A percentile compares a stretch with the other conserved stretches of the same genome.
phyloP scores from a whole-genome alignment of 37 sponge, comb jelly and placozoan species.

The Crambe crambe region DNA sequence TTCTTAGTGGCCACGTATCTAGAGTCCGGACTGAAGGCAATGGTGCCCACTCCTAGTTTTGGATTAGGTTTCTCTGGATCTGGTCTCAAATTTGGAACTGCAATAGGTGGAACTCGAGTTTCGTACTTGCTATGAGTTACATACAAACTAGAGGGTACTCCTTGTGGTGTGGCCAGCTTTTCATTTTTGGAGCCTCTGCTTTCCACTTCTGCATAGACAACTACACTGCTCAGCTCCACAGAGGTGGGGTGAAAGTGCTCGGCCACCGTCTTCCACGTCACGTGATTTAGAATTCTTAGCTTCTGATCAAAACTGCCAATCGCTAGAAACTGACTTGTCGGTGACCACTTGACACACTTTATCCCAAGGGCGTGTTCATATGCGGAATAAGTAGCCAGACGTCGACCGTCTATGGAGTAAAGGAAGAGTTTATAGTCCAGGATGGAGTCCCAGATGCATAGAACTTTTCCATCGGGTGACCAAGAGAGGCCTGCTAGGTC shows the following conservation, averaged over 20 bases:
- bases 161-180: background rate
- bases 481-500: constrained; percentile 81
- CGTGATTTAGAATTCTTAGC: constrained; percentile 76
- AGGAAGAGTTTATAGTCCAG: constrained; percentile 69
- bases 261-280: constrained; percentile 86
- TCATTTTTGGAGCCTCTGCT: background rate
- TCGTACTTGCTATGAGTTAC: constrained; percentile 70
- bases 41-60: constrained; percentile 78
- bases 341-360: constrained; percentile 78
- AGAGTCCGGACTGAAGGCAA: constrained; percentile 78
- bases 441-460: constrained; percentile 86
- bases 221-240: constrained; percentile 34
- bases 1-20: constrained; percentile 86
- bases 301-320: constrained; percentile 94
- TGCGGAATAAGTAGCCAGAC: constrained; percentile 67
- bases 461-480: constrained; percentile 81
- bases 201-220: constrained; percentile 75
- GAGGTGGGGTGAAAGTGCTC: constrained; percentile 64
- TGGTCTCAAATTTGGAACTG: constrained; percentile 64
- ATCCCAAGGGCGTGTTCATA: constrained; percentile 83
- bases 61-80: constrained; percentile 93
- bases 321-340: constrained; percentile 90
- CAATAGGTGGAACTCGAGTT: constrained; percentile 31
- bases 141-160: background rate
- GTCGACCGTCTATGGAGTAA: constrained; percentile 86